These are phyloP conservation scores for Caerostris darwini DNA, from an alignment of 1,140 invertebrate species.

Conservation along the genomic window DNA sequence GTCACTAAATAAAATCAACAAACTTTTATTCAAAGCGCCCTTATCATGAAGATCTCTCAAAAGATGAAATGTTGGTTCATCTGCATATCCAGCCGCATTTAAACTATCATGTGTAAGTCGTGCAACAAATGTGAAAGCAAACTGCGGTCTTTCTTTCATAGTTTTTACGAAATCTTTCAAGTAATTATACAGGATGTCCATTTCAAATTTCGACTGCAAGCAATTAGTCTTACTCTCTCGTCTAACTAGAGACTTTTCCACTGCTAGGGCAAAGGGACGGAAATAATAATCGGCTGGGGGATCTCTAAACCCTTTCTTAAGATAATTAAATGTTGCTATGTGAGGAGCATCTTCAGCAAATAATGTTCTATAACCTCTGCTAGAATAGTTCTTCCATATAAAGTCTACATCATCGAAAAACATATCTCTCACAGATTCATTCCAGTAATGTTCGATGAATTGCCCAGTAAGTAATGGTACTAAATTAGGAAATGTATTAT, in stretches of 20 bases:
- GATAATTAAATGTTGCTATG: slow-evolving; percentile 83
- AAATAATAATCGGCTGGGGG: slow-evolving; percentile 83
- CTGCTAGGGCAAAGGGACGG: slow-evolving; percentile 80
- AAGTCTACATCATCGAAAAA: slow-evolving; percentile 82
- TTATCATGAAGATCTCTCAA: slow-evolving; percentile 79
- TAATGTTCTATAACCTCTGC: slow-evolving; percentile 83
- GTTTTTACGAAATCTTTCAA: slow-evolving; percentile 73
- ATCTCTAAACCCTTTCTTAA: slow-evolving; percentile 82
- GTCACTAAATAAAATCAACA: slow-evolving; percentile 93
- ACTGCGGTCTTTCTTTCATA: slow-evolving; percentile 77
- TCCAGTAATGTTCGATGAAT: slow-evolving; percentile 78
- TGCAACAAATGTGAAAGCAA: slow-evolving; percentile 81
- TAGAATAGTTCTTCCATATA: slow-evolving; percentile 84
- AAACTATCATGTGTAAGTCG: slow-evolving; percentile 82
- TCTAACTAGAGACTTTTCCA: slow-evolving; percentile 74
- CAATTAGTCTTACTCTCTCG: slow-evolving; percentile 71
- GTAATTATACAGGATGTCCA: slow-evolving; percentile 74
- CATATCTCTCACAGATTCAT: slow-evolving; percentile 77
- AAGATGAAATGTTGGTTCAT: slow-evolving; percentile 81
- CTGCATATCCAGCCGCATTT: slow-evolving; percentile 80
- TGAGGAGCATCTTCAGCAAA: slow-evolving; percentile 83
- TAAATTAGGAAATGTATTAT: slow-evolving; percentile 81
- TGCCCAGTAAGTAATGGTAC: slow-evolving; percentile 80
- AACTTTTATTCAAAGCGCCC: slow-evolving; percentile 83
- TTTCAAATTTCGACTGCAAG: slow-evolving; percentile 75